Percentiles rank a stretch among this genome's conserved stretches.
Conservation (phyloP, 2,113 vertebrate species). For the Spheniscus mendiculus region DNA sequence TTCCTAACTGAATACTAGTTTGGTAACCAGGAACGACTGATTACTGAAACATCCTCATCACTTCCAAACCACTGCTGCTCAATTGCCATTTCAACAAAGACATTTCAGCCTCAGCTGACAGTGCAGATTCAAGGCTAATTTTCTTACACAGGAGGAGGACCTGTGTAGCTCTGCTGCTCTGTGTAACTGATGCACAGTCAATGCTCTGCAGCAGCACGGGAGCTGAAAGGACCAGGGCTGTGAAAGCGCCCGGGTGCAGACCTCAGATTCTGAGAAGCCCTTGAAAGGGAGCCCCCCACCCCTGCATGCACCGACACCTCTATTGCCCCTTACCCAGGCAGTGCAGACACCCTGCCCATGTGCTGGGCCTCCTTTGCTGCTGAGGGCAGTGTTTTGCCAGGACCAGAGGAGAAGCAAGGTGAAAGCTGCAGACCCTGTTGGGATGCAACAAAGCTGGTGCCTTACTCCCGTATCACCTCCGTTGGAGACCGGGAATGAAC, state of each 20-base stretch:
- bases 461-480: accelerated
- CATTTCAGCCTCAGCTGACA: neutral
- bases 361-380: neutral
- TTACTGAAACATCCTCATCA: too few relatives aligned
- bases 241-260: neutral
- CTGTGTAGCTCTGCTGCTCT: neutral
- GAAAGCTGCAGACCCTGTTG: neutral
- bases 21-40: neutral
- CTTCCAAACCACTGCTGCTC: neutral
- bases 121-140: neutral
- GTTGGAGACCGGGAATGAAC: neutral
- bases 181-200: too few relatives aligned
- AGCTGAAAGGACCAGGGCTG: neutral
- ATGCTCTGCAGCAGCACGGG: neutral
- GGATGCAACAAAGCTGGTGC: neutral
- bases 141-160: neutral
- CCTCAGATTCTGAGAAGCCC: neutral
- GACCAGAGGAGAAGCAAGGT: neutral
- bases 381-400: neutral
- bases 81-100: neutral
- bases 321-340: neutral
- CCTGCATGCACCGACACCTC: neutral
- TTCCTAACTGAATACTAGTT: neutral
- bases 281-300: neutral
- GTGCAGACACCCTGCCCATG: too few relatives aligned